Conservation (phyloP, 2,888 invertebrate genomes). For the Clunio marinus region DNA sequence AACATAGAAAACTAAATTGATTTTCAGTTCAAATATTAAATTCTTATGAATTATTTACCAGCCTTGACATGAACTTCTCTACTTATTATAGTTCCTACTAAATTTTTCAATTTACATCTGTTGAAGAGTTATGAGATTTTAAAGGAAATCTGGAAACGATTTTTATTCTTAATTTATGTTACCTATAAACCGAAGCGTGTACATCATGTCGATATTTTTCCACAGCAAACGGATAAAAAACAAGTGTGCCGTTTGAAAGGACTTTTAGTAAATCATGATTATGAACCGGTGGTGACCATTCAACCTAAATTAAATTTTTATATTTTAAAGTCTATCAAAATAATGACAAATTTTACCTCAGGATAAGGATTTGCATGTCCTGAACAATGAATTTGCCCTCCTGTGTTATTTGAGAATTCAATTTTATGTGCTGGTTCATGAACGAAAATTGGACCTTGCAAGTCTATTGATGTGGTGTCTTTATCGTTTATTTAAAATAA, state of each 20-base stretch:
- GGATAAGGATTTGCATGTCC: constrained; percentile 66
- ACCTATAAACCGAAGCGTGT: constrained; percentile 78
- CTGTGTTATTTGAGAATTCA: constrained; percentile 73
- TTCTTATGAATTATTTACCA: constrained; percentile 59
- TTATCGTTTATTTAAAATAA: constrained; percentile 18
- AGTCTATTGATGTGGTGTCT: constrained; percentile 54
- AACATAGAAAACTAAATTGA: neutral
- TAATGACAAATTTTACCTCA: constrained; percentile 52
- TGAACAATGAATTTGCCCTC: constrained; percentile 65
- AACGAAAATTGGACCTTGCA: constrained; percentile 64
- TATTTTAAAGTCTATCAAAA: neutral
- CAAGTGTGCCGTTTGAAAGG: constrained; percentile 77
- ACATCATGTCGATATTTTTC: constrained; percentile 78
- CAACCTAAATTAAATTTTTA: constrained; percentile 54
- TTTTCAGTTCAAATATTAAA: neutral
- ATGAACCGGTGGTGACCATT: constrained; percentile 69
- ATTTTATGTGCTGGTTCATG: constrained; percentile 67
- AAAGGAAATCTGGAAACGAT: neutral
- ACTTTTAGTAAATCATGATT: constrained; percentile 69
- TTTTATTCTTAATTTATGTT: constrained; percentile 43
- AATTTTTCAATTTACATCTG: constrained; percentile 62
- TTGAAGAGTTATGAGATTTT: constrained; percentile 30
- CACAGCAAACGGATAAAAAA: constrained; percentile 78
- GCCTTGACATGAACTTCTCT: constrained; percentile 83
- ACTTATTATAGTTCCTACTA: constrained; percentile 73